Percentiles rank a stretch among this genome's conserved stretches.
Conservation (phyloP, 2,888 invertebrate species). For the Eristalis tenax region DNA sequence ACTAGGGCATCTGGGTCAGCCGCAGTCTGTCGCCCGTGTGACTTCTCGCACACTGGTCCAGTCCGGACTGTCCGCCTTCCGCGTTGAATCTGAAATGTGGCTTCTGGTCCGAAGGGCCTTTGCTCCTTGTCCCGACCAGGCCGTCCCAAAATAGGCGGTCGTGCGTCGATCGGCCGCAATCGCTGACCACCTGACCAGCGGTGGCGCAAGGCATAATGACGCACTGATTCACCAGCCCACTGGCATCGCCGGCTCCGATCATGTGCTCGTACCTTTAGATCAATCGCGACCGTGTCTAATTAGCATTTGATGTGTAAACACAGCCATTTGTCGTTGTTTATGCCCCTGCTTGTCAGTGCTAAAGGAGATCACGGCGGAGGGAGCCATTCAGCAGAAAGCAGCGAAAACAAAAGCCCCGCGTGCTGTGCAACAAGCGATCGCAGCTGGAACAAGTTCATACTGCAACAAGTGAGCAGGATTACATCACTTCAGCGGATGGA, state of each 20-base stretch:
- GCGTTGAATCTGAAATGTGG: constrained; percentile 30
- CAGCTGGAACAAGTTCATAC: constrained; percentile 63
- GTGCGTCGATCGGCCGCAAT: neutral
- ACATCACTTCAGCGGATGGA: constrained; percentile 52
- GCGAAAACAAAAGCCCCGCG: constrained; percentile 27
- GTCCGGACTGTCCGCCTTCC: neutral
- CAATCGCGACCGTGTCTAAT: constrained; percentile 52
- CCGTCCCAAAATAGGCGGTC: neutral
- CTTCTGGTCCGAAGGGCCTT: neutral
- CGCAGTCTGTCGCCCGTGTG: neutral
- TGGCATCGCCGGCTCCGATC: neutral
- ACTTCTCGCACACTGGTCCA: neutral
- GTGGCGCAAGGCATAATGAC: neutral
- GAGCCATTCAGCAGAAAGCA: constrained; percentile 29
- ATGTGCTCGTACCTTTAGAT: constrained; percentile 42
- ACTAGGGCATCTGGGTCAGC: constrained; percentile 6
- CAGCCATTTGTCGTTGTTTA: constrained; percentile 57
- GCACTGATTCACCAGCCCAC: neutral
- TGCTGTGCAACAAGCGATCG: constrained; percentile 7
- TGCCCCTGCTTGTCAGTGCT: neutral
- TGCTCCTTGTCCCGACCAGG: constrained; percentile 16
- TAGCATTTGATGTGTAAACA: constrained; percentile 67
- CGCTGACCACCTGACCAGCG: constrained; percentile 45
- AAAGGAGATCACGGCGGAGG: constrained; percentile 12
- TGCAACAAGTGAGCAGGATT: constrained; percentile 57